A percentile compares a stretch with the other conserved stretches of the same genome.
These are phyloP conservation scores for Fistularia commersonii DNA, from an alignment of 2,797 vertebrate genomes.

Conservation along the genomic window DNA sequence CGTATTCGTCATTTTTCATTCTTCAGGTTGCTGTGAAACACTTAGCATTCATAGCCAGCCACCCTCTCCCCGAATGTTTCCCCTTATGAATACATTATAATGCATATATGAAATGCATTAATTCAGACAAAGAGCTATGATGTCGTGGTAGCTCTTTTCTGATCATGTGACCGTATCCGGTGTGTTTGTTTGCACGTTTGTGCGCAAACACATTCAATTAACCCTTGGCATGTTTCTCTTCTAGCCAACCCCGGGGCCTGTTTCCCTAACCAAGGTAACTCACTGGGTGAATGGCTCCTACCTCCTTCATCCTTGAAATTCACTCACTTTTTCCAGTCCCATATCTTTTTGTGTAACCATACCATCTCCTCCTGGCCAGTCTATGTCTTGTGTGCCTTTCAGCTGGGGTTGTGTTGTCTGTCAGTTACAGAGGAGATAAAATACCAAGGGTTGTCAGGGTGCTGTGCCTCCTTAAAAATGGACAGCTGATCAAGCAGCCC, in stretches of 20 bases:
- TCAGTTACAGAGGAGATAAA: conserved; percentile 51
- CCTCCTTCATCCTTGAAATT: conserved; percentile 26
- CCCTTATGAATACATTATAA: conserved; percentile 51
- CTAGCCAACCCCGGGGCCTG: conserved; percentile 79
- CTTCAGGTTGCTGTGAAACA: conserved; percentile 20
- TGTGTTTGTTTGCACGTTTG: conserved; percentile 55
- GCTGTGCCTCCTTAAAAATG: conserved; percentile 39
- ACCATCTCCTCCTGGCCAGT: conserved; percentile 23
- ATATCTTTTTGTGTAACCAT: conserved; percentile 34
- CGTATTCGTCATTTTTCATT: conserved; percentile 19
- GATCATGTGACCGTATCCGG: conserved; percentile 21
- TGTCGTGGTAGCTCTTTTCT: conserved; percentile 52
- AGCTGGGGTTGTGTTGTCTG: conserved; percentile 45
- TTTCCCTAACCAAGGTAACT: conserved; percentile 82
- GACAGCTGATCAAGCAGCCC: conserved; percentile 36
- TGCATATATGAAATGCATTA: conserved; percentile 55
- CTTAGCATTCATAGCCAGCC: conserved; percentile 40
- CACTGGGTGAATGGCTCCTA: conserved; percentile 45
- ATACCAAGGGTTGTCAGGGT: conserved; percentile 47
- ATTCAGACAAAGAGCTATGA: conserved; percentile 52
- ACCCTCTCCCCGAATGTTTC: conserved; percentile 29
- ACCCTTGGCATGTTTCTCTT: conserved; percentile 77
- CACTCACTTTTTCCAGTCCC: conserved; percentile 39
- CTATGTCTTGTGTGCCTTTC: conserved; percentile 28
- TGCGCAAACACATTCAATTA: conserved; percentile 72